Percentiles rank a stretch among this genome's conserved stretches.
phyloP scores from a whole-genome alignment of 2,113 vertebrate species.

The Macrotus californicus region DNA sequence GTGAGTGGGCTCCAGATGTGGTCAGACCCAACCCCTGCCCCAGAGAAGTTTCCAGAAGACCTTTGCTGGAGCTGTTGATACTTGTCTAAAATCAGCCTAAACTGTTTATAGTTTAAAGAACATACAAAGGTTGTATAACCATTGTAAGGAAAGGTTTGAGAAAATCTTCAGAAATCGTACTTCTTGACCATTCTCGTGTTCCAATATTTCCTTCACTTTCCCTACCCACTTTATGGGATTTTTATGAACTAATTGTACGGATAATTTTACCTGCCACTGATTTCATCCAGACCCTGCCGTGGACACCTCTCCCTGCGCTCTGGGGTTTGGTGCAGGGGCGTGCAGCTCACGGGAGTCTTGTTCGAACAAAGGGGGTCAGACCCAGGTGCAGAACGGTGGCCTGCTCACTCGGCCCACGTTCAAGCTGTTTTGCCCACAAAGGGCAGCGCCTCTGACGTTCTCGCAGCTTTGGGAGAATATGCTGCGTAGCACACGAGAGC shows the following conservation, averaged over 20 bases:
- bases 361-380: neutral
- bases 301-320: neutral
- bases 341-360: fast-evolving
- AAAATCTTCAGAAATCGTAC: neutral
- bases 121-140: neutral
- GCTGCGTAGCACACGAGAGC: neutral
- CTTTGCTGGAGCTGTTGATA: too few species aligned
- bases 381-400: fast-evolving
- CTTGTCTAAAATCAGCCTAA: neutral
- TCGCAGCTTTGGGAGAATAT: neutral
- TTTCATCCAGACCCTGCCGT: neutral
- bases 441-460: fast-evolving
- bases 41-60: neutral
- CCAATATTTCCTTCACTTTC: fast-evolving
- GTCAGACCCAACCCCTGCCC: neutral
- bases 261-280: neutral
- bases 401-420: fast-evolving
- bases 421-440: too few species aligned
- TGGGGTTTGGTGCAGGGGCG: fast-evolving
- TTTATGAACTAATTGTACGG: fast-evolving
- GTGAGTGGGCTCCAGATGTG: neutral
- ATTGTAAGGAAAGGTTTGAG: neutral
- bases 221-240: fast-evolving
- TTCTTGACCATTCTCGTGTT: fast-evolving
- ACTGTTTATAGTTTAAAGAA: neutral